Percentiles rank a stretch among this genome's conserved stretches.
These are phyloP conservation scores for Salvelinus alpinus DNA, from an alignment of 2,113 vertebrate genomes.

Conservation along the genomic window DNA sequence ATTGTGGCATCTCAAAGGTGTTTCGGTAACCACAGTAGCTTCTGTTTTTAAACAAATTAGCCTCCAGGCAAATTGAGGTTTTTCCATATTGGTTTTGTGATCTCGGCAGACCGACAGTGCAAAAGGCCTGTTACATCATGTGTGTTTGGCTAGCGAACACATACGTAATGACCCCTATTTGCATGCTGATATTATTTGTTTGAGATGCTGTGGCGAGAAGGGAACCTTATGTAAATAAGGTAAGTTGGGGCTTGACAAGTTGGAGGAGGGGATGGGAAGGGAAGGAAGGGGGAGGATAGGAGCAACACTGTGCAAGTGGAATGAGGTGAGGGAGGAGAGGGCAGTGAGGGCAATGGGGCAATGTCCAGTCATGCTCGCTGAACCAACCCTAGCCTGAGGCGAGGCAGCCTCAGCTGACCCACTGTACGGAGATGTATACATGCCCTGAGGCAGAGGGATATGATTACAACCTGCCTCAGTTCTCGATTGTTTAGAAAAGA, in stretches of 20 bases:
- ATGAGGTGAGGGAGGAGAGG: too few relatives aligned
- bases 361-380: too few relatives aligned
- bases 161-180: slow-evolving; percentile 52
- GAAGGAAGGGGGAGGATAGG: not conserved
- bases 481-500: not conserved
- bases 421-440: not conserved
- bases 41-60: slow-evolving; percentile 52
- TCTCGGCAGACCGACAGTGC: slow-evolving; percentile 9
- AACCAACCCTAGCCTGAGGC: slow-evolving; percentile 6
- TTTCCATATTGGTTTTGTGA: slow-evolving; percentile 69
- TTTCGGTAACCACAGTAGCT: slow-evolving; percentile 44
- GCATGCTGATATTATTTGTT: slow-evolving; percentile 48
- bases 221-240: slow-evolving; percentile 51
- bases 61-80: slow-evolving; percentile 45
- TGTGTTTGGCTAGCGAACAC: slow-evolving; percentile 50
- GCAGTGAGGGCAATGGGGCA: too few relatives aligned
- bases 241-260: too few relatives aligned
- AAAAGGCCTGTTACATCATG: slow-evolving; percentile 35
- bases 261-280: too few relatives aligned
- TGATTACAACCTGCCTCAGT: not conserved
- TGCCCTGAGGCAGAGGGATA: not conserved
- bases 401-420: slow-evolving; percentile 31
- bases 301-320: slow-evolving; percentile 43
- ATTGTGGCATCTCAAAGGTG: slow-evolving; percentile 44
- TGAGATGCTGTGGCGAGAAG: not conserved